Conservation (phyloP, 2,888 invertebrate species). For the Euspilapteryx auroguttella region DNA sequence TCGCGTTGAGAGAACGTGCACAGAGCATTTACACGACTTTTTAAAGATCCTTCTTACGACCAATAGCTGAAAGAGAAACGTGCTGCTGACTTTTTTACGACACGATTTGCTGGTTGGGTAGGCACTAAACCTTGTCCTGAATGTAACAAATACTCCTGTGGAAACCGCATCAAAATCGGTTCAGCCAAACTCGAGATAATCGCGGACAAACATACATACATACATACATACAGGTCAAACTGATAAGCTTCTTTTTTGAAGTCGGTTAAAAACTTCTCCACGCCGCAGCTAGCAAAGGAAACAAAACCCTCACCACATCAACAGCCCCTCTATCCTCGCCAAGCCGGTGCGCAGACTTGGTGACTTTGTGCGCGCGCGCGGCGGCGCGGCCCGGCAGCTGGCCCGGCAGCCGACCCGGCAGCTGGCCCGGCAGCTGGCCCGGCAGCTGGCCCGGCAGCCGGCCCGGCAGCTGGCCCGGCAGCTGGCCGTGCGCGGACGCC, state of each 20-base stretch:
- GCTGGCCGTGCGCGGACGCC: conserved; percentile 31
- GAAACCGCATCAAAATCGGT: neutral
- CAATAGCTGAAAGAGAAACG: no score
- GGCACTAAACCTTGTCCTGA: no score
- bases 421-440: conserved; percentile 26
- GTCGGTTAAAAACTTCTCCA: no score
- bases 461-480: conserved; percentile 18
- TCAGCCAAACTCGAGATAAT: neutral
- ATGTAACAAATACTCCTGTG: neutral
- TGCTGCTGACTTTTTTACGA: no score
- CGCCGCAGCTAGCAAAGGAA: no score
- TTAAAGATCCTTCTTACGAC: no score
- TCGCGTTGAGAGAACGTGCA: no score
- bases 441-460: conserved; percentile 14
- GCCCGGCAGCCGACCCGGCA: conserved; percentile 34
- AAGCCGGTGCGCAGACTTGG: conserved; percentile 41
- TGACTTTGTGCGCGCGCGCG: conserved; percentile 26
- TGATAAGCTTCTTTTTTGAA: no score
- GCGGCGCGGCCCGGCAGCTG: conserved; percentile 16
- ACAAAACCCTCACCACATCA: conserved; percentile 28
- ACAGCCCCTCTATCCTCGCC: conserved; percentile 15
- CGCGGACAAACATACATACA: neutral
- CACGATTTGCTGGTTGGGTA: no score
- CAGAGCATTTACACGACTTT: no score
- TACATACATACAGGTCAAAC: no score